Evolutionary conservation across 2,797 vertebrate genomes (phyloP).

Genomic region (Spea hammondii): DNA sequence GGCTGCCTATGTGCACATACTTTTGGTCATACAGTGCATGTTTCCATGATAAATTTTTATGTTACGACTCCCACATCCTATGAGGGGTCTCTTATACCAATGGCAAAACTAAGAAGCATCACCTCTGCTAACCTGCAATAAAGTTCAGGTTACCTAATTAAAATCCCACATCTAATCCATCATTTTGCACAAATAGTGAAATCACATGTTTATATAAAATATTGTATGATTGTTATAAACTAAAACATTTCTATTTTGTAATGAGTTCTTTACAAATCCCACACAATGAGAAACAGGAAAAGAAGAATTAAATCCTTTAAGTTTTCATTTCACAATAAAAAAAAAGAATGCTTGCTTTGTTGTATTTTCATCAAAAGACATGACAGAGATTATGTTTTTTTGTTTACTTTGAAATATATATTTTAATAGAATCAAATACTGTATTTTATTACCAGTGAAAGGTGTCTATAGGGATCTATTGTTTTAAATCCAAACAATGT

Average conservation of each 20-base stretch:
- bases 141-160: no score
- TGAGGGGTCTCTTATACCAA: no score
- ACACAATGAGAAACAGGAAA: conserved; percentile 1
- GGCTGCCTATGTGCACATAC: no score
- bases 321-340: neutral
- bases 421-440: conserved; percentile 17
- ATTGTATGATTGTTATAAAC: neutral
- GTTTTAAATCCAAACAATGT: conserved; percentile 3
- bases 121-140: no score
- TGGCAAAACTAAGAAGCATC: no score
- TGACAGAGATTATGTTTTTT: neutral
- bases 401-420: neutral
- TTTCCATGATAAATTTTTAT: no score
- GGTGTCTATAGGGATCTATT: conserved; percentile 11
- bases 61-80: no score
- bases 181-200: no score
- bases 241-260: neutral
- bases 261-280: neutral
- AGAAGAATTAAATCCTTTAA: conserved; percentile 4
- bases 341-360: neutral
- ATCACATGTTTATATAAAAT: no score
- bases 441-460: conserved; percentile 17
- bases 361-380: conserved; percentile 1
- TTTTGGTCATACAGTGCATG: no score
- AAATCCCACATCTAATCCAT: no score